A percentile compares a stretch with the other conserved stretches of the same genome.
phyloP scores from a whole-genome alignment of 2,888 invertebrate species.

The Amblyjoppa proteus region DNA sequence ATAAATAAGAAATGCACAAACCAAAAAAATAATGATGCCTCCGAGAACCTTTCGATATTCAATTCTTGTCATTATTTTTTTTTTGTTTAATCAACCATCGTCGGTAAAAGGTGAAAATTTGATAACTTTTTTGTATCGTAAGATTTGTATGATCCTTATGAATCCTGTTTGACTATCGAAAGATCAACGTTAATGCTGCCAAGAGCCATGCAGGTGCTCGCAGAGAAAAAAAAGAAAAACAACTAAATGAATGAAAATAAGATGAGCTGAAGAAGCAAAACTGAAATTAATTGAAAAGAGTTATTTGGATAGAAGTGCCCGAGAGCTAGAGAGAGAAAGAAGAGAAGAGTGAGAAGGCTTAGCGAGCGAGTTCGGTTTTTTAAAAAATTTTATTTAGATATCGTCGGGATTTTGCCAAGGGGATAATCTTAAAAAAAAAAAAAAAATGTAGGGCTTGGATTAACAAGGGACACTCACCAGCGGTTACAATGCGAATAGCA shows the following conservation, averaged over 20 bases:
- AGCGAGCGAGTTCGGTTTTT: slow-evolving; percentile 53
- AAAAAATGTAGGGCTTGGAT: slow-evolving; percentile 49
- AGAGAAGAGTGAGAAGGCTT: background rate
- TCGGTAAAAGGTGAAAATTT: background rate
- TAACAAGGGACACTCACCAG: slow-evolving; percentile 83
- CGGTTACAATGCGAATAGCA: slow-evolving; percentile 83
- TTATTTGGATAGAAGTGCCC: slow-evolving; percentile 29
- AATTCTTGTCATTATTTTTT: background rate
- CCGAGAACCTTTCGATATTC: background rate
- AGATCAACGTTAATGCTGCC: background rate
- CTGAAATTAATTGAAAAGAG: slow-evolving; percentile 12
- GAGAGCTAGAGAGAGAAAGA: background rate
- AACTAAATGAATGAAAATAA: slow-evolving; percentile 20
- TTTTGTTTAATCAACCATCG: background rate
- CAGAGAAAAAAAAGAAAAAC: slow-evolving; percentile 17
- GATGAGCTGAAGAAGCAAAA: slow-evolving; percentile 17
- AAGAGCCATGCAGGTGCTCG: slow-evolving; percentile 20
- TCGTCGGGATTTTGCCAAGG: slow-evolving; percentile 1
- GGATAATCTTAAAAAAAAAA: background rate
- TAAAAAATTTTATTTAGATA: background rate
- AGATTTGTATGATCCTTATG: background rate
- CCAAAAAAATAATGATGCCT: slow-evolving; percentile 6
- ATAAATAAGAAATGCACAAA: background rate
- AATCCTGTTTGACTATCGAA: slow-evolving; percentile 9
- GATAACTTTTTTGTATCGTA: background rate